A percentile compares a stretch with the other conserved stretches of the same genome.
Conservation (phyloP, 2,888 invertebrate species). For the Hyposoter dolosus region DNA sequence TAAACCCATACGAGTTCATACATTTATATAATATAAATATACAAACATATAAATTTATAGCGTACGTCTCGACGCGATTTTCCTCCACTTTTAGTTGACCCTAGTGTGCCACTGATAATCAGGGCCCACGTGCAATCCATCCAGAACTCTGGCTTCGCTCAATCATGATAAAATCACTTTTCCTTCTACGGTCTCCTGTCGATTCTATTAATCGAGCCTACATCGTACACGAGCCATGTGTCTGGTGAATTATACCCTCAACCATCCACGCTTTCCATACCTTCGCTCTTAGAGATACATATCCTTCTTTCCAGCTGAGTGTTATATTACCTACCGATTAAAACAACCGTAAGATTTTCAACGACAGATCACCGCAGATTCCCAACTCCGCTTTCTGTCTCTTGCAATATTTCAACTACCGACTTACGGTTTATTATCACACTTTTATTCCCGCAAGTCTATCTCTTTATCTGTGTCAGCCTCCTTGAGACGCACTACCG, state of each 20-base stretch:
- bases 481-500: neutral
- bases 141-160: slow-evolving; percentile 42
- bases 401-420: slow-evolving; percentile 31
- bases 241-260: slow-evolving; percentile 31
- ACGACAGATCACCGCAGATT: slow-evolving; percentile 54
- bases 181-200: slow-evolving; percentile 64
- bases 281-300: slow-evolving; percentile 32
- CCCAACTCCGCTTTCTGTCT: slow-evolving; percentile 35
- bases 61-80: slow-evolving; percentile 43
- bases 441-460: slow-evolving; percentile 45
- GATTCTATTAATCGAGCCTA: slow-evolving; percentile 60
- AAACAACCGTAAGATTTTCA: slow-evolving; percentile 63
- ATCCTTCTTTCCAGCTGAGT: slow-evolving; percentile 27
- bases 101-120: slow-evolving; percentile 32
- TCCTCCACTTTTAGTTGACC: slow-evolving; percentile 48
- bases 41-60: neutral
- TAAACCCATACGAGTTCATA: slow-evolving; percentile 36
- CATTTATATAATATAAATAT: slow-evolving; percentile 7
- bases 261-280: slow-evolving; percentile 24
- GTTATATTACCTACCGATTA: slow-evolving; percentile 50
- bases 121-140: slow-evolving; percentile 29
- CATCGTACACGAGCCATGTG: slow-evolving; percentile 8
- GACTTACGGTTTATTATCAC: slow-evolving; percentile 57
- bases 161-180: slow-evolving; percentile 64
- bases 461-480: slow-evolving; percentile 14